Conservation (phyloP, 2,797 vertebrate species). For the Anniella stebbinsi region DNA sequence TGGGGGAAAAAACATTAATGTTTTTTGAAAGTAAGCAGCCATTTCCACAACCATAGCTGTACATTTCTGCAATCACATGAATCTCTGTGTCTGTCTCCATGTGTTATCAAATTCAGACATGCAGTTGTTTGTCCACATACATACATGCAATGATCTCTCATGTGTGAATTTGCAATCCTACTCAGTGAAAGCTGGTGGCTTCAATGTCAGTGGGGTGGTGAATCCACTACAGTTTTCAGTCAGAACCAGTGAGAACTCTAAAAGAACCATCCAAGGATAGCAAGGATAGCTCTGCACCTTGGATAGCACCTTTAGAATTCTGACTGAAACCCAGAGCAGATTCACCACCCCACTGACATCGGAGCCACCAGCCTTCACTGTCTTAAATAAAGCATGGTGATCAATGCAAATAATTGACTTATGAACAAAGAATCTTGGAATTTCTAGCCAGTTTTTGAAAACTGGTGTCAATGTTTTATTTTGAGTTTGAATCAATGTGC, state of each 20-base stretch:
- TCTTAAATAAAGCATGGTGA: not conserved
- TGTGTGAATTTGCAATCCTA: not conserved
- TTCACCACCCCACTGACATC: too few species aligned
- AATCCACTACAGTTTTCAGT: too few species aligned
- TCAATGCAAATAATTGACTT: not conserved
- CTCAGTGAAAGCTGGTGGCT: too few species aligned
- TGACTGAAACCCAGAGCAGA: too few species aligned
- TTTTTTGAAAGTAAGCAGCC: not conserved
- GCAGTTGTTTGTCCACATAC: not conserved
- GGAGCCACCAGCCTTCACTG: too few species aligned
- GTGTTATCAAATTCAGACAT: not conserved
- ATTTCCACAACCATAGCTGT: not conserved
- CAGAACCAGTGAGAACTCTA: too few species aligned
- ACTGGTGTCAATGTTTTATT: not conserved
- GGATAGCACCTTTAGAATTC: too few species aligned
- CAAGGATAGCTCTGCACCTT: too few species aligned
- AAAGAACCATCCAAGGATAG: too few species aligned
- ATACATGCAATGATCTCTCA: not conserved
- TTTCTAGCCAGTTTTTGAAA: not conserved
- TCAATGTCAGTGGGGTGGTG: too few species aligned
- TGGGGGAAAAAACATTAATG: not conserved
- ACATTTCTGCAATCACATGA: not conserved
- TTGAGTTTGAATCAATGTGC: conserved; percentile 12
- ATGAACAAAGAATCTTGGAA: not conserved
- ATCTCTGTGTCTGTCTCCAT: not conserved